Conservation (phyloP, 2,888 invertebrate species). For the Mythimna lalbum region DNA sequence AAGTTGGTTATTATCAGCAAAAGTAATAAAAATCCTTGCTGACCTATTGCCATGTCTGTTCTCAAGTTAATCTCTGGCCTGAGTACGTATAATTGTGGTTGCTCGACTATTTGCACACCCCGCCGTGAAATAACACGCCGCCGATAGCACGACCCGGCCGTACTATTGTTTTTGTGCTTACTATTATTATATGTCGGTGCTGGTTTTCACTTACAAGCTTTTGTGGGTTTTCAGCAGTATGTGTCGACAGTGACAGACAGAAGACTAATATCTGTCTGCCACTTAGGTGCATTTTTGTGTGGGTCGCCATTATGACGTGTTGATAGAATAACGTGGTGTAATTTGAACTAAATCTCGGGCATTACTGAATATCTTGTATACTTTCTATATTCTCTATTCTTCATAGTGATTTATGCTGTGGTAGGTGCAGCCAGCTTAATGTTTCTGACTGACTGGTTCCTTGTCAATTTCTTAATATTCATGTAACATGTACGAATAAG, state of each 20-base stretch:
- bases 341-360: too few species aligned
- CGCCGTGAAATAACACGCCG: slow-evolving; percentile 84
- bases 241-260: background rate
- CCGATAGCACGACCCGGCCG: slow-evolving; percentile 77
- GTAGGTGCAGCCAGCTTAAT: background rate
- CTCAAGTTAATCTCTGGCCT: slow-evolving; percentile 31
- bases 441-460: background rate
- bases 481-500: background rate
- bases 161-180: slow-evolving; percentile 70
- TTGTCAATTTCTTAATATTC: background rate
- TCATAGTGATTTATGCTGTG: background rate
- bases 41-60: slow-evolving; percentile 49
- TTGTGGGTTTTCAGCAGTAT: slow-evolving; percentile 4
- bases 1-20: background rate
- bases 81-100: slow-evolving; percentile 75
- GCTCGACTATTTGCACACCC: slow-evolving; percentile 81
- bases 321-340: background rate
- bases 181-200: slow-evolving; percentile 49
- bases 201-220: slow-evolving; percentile 9
- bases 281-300: background rate
- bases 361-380: too few species aligned
- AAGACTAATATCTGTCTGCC: background rate
- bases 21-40: background rate
- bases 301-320: background rate
- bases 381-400: too few species aligned